Base-by-base conservation (phyloP, 1,140 invertebrate genomes). In the Dendrolimus kikuchii region DNA sequence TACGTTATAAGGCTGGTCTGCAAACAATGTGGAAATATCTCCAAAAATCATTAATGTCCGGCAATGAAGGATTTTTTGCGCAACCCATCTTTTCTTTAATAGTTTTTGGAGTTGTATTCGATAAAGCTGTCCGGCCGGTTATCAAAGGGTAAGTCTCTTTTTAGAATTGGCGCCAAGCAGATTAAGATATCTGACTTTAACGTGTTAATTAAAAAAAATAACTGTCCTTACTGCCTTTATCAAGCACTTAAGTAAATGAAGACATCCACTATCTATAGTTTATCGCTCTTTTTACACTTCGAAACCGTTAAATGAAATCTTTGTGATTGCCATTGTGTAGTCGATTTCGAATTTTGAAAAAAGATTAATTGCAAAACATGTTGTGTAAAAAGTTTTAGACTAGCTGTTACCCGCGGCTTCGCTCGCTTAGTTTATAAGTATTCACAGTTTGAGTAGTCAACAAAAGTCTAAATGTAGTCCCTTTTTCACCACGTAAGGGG, bases 171-270 rank as follows among this genome's bases (percentile, higher is more conserved):
- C 82, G 82, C 82, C 82, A 75, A 49, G 64, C 61, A 83, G 82
- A 86, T 86, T 86, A 86, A 86, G 74, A 82, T 86, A 83, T 77
- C 78, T 74, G 68, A 66, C 66, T 73, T 79, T 79, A 84, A 76
- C 80, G 81, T 86, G 82, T 86, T 86, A 83, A 86, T 83, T 86
- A 82, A 83, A 81, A 84, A 83, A 86, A 79, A 65, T 78, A 82
- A 77, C 74, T 78, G 70, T 77, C 70, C 75, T 70, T 65, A 71
- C 68, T 52, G 57, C 52, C 63, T 60, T 81, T 82, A 86, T 86
- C 82, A 59, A 62, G 72, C 82, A 81, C 82, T 86, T 83, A 83
- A 80, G 71, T 60, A 69, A 74, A 78, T 57, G 66, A 67, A 59
- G 70, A 82, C 23, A 23, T 23, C 23, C 23, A 23, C 23, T 78